phyloP scores from a whole-genome alignment of 2,888 invertebrate genomes.

The Lobophora halterata region DNA sequence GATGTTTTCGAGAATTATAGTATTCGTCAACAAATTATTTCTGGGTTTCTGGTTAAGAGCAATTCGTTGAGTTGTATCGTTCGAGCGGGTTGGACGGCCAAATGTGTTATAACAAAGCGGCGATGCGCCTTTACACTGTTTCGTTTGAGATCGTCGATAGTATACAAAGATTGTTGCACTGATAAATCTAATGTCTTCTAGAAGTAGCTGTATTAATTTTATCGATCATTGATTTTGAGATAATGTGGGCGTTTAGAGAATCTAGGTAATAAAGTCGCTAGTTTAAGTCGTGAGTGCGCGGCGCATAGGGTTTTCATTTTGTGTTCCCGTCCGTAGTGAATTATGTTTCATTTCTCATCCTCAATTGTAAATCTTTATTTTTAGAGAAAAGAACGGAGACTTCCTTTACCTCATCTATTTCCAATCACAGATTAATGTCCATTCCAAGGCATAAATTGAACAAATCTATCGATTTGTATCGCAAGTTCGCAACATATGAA shows the following conservation, averaged over 20 bases:
- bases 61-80: slow-evolving; percentile 29
- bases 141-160: slow-evolving; percentile 17
- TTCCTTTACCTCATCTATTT: slow-evolving; percentile 27
- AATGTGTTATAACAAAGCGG: slow-evolving; percentile 16
- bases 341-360: slow-evolving; percentile 52
- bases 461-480: slow-evolving; percentile 56
- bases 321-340: slow-evolving; percentile 77
- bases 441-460: slow-evolving; percentile 62
- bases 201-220: slow-evolving; percentile 22
- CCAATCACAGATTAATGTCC: slow-evolving; percentile 39
- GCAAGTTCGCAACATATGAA: slow-evolving; percentile 37
- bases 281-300: slow-evolving; percentile 53
- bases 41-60: slow-evolving; percentile 23
- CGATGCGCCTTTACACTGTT: slow-evolving; percentile 6
- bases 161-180: slow-evolving; percentile 25
- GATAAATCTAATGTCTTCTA: slow-evolving; percentile 27
- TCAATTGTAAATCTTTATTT: slow-evolving; percentile 46
- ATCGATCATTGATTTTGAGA: slow-evolving; percentile 18
- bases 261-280: slow-evolving; percentile 32
- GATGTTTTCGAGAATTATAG: slow-evolving; percentile 37
- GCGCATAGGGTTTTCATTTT: slow-evolving; percentile 47
- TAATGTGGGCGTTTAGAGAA: slow-evolving; percentile 32
- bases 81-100: slow-evolving; percentile 24
- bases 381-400: slow-evolving; percentile 23
- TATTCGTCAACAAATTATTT: slow-evolving; percentile 40